Evolutionary conservation across 2,113 vertebrate genomes (phyloP), one percentile per base, ranked within the genome.

Genomic region (Bostrychus sinensis): DNA sequence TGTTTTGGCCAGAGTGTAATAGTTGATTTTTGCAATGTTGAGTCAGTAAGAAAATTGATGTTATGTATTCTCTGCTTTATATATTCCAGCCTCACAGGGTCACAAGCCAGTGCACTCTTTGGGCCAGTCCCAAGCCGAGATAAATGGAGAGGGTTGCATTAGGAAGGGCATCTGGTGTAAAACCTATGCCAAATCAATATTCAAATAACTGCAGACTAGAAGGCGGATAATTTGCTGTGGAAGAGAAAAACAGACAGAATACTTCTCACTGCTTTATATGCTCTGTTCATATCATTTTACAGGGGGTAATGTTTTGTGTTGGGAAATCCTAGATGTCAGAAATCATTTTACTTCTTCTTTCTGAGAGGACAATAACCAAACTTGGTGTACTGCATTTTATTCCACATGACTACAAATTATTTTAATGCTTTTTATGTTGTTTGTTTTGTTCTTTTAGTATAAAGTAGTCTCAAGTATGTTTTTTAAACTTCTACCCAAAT

Each of bases 361-460:
- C 48, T 8, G 25, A 28, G 25, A 28, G 25, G 12, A 17, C 8
- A 42, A 20, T 11, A 41, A n/a, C 38, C 38, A 9, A n/a, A 7
- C 42, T 45, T 4, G 19, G 0, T 22, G 8, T 42, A 17, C 30
- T 32, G 30, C 30, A 32, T 32, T 32, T 32, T 2, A 32, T 32
- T 32, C 8, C 30, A 32, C 3, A 7, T 32, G 28, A 30, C 28
- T 4, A 30, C 28, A 30, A 3, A 30, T 30, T 7, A 30, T 30
- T 30, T 30, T 30, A n/a, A n/a, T n/a, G n/a, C n/a, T n/a, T n/a
- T n/a, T 32, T 32, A 32, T 32, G 30, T 32, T 7, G 30, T 32
- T 32, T 7, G 30, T 32, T 38, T 69, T 56, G 50, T 62, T 73
- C 67, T 60, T 16, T n/a, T n/a, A n/a, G n/a, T n/a, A n/a, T n/a